A percentile compares a stretch with the other conserved stretches of the same genome.
Evolutionary conservation across 2,113 vertebrate species (phyloP).

Genomic region (Genyomyrus donnyi): DNA sequence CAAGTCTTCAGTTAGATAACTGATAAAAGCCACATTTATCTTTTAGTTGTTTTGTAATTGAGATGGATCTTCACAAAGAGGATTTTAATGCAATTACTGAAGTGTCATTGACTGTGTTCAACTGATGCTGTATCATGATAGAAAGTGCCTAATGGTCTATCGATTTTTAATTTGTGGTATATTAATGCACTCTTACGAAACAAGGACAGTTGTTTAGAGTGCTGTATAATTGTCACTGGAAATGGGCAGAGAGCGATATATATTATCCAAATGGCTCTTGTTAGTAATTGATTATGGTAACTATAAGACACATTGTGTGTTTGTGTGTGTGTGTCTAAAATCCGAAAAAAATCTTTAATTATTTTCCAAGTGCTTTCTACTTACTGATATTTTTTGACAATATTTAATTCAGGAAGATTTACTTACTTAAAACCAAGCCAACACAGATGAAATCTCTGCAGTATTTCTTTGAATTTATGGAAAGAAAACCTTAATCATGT

Average conservation of each 20-base stretch:
- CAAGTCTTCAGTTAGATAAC: neutral
- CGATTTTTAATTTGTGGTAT: conserved; percentile 18
- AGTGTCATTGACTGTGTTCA: conserved; percentile 14
- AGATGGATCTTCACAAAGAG: conserved; percentile 11
- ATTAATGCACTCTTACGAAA: conserved; percentile 17
- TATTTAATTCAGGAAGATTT: neutral
- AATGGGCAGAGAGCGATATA: neutral
- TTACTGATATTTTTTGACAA: neutral
- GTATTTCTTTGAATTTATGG: neutral
- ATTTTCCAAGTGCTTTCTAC: neutral
- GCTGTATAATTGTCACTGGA: neutral
- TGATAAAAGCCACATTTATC: conserved; percentile 17
- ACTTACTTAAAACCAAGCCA: neutral
- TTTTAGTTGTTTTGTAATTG: conserved; percentile 4
- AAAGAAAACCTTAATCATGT: neutral
- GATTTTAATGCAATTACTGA: neutral
- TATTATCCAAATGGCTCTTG: neutral
- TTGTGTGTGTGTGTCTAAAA: no score
- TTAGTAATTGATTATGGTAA: neutral
- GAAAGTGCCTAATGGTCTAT: conserved; percentile 15
- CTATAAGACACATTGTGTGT: neutral
- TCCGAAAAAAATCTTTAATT: neutral
- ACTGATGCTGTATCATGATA: conserved; percentile 15
- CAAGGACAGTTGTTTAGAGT: neutral
- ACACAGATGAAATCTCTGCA: neutral